phyloP scores from a whole-genome alignment of 2,888 invertebrate species.

The Nemotelus nigrinus region DNA sequence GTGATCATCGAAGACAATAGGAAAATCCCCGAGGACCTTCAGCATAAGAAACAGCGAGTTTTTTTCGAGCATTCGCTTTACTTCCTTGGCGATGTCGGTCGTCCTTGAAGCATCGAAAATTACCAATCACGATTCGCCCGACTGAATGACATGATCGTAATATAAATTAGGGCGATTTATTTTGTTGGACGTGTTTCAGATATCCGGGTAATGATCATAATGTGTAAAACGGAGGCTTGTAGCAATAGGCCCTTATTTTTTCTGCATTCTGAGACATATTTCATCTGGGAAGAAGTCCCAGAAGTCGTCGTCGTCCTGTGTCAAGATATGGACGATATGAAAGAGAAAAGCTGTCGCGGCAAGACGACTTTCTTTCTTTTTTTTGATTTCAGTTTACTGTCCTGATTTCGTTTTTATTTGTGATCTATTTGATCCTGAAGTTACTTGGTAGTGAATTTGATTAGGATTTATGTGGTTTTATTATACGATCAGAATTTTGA shows the following conservation, averaged over 20 bases:
- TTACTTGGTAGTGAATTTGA: conserved; percentile 33
- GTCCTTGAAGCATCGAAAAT: conserved; percentile 36
- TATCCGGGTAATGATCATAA: conserved; percentile 49
- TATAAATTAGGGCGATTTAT: conserved; percentile 51
- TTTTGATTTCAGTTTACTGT: neutral
- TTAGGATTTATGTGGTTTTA: conserved; percentile 50
- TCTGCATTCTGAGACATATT: neutral
- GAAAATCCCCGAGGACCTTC: neutral
- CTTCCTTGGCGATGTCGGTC: neutral
- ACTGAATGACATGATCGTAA: conserved; percentile 33
- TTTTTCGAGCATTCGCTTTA: neutral
- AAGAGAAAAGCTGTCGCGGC: too few relatives aligned
- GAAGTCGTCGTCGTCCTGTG: too few relatives aligned
- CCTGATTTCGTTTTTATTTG: neutral
- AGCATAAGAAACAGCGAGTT: conserved; percentile 15
- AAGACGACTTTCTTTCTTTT: too few relatives aligned
- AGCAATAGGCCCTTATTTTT: conserved; percentile 7
- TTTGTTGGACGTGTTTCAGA: conserved; percentile 48
- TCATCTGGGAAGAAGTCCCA: conserved; percentile 27
- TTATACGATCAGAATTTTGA: conserved; percentile 37
- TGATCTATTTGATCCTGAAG: neutral
- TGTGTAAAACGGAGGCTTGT: conserved; percentile 35
- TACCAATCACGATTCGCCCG: conserved; percentile 30
- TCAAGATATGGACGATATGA: too few relatives aligned
- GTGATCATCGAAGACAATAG: conserved; percentile 35